These are phyloP conservation scores for Drosophila subobscura DNA, from an alignment of 1,140 invertebrate genomes.

Conservation along the genomic window DNA sequence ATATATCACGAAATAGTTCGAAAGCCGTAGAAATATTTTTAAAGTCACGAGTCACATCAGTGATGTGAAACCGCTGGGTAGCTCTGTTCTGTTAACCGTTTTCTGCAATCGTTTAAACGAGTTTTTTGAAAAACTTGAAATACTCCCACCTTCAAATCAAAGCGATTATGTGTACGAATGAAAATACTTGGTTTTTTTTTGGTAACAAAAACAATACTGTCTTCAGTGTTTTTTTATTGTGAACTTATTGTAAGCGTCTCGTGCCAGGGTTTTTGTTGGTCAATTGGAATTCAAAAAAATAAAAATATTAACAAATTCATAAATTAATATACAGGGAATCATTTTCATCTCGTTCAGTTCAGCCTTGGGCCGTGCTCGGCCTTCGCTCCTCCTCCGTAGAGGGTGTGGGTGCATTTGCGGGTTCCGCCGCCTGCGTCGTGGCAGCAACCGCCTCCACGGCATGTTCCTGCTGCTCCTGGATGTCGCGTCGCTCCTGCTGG, in stretches of 20 bases:
- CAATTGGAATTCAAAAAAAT: conserved; percentile 26
- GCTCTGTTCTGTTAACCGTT: no score
- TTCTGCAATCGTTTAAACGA: no score
- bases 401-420: conserved; percentile 5
- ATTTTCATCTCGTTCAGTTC: conserved; percentile 23
- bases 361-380: conserved; percentile 25
- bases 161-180: no score
- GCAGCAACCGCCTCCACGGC: conserved; percentile 23
- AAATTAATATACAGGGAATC: conserved; percentile 61
- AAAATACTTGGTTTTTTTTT: conserved; percentile 33
- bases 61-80: no score
- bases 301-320: conserved; percentile 40
- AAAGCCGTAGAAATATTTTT: no score
- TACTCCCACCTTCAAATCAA: no score
- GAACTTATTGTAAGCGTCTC: conserved; percentile 39
- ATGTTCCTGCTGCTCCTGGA: conserved; percentile 65
- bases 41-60: no score
- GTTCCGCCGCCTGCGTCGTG: conserved; percentile 1
- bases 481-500: conserved; percentile 83
- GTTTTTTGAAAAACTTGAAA: no score
- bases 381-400: conserved; percentile 1
- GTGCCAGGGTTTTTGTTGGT: conserved; percentile 29
- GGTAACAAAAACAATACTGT: conserved; percentile 68
- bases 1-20: no score
- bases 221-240: conserved; percentile 49